These are phyloP conservation scores for Fragum whitleyi DNA, from an alignment of 2,888 invertebrate genomes.

Conservation along the genomic window DNA sequence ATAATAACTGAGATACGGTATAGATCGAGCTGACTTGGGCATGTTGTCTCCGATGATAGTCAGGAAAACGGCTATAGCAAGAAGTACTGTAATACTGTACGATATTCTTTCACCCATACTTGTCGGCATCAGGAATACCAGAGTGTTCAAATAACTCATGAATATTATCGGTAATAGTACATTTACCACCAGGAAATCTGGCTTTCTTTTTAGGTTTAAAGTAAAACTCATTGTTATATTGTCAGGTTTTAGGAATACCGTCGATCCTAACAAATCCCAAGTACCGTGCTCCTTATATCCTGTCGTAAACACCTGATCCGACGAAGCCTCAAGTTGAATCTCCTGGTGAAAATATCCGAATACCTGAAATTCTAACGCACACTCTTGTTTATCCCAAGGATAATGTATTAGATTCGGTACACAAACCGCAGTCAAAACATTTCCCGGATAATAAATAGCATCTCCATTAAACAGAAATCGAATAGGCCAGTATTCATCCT, in stretches of 20 bases:
- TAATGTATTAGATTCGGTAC: not conserved
- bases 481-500: not conserved
- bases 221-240: not conserved
- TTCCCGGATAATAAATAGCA: not conserved
- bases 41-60: constrained; percentile 5
- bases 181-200: constrained; percentile 6
- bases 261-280: not conserved
- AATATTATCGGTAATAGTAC: constrained; percentile 1
- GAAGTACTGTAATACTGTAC: not conserved
- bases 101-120: constrained; percentile 12
- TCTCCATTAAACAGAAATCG: not conserved
- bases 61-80: not conserved
- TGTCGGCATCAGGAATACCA: constrained; percentile 10
- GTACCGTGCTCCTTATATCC: not conserved
- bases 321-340: not conserved
- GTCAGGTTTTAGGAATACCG: not conserved
- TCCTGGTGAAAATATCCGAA: not conserved
- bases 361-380: not conserved
- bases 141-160: not conserved
- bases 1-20: not conserved
- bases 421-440: constrained; percentile 1
- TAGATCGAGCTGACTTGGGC: constrained; percentile 2
- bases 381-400: constrained; percentile 11
- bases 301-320: not conserved
- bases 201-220: not conserved